These are phyloP conservation scores for Papilio glaucus DNA, from an alignment of 1,140 invertebrate genomes.

Conservation along the genomic window DNA sequence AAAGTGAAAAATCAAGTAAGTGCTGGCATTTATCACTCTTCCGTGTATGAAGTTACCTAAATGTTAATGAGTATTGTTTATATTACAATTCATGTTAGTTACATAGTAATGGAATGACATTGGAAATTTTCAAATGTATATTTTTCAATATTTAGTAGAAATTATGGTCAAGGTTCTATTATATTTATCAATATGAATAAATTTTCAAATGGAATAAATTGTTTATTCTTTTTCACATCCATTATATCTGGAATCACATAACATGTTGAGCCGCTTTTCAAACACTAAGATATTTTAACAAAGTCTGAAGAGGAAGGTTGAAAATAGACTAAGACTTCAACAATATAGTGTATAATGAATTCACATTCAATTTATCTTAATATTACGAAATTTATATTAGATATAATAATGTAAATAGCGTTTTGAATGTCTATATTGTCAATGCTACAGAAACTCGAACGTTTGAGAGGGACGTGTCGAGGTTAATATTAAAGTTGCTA, in stretches of 20 bases:
- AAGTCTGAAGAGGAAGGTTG: conserved; percentile 19
- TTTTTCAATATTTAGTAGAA: neutral
- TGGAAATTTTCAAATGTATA: neutral
- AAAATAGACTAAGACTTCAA: conserved; percentile 26
- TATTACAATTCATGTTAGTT: neutral
- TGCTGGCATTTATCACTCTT: neutral
- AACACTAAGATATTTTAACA: conserved; percentile 12
- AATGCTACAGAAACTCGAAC: conserved; percentile 59
- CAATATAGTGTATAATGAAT: conserved; percentile 36
- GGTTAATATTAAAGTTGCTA: conserved; percentile 45
- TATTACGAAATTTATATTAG: conserved; percentile 58
- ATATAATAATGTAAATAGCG: conserved; percentile 45
- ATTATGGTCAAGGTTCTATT: neutral
- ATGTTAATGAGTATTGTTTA: conserved; percentile 30
- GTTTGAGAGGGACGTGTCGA: conserved; percentile 44
- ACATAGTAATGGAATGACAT: neutral
- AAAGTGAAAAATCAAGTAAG: conserved; percentile 3
- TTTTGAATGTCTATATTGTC: conserved; percentile 68
- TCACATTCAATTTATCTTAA: conserved; percentile 49
- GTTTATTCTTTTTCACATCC: neutral
- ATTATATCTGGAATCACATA: neutral
- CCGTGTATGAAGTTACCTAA: neutral
- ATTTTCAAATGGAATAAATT: neutral
- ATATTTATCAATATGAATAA: neutral
- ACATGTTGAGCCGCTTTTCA: conserved; percentile 1